Conservation (phyloP, 2,113 vertebrate species). For the Uria lomvia region DNA sequence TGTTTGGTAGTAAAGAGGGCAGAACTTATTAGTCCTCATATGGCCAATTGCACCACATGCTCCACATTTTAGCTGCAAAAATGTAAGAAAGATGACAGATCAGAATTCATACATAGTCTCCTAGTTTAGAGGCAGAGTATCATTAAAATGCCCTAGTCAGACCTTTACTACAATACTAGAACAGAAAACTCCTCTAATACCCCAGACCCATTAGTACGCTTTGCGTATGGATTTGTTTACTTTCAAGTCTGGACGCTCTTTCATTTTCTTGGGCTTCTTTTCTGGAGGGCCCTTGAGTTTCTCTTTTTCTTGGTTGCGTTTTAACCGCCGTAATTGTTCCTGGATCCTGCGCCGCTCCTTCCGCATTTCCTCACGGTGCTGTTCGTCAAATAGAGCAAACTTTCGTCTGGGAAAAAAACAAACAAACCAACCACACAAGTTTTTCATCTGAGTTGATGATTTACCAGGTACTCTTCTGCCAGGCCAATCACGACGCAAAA, state of each 20-base stretch:
- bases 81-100: not conserved
- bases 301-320: slow-evolving; percentile 97
- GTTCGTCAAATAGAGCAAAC: slow-evolving; percentile 96
- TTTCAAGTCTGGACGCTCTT: slow-evolving; percentile 96
- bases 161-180: not conserved
- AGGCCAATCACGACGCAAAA: not conserved
- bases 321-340: slow-evolving; percentile 91
- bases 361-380: slow-evolving; percentile 98
- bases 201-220: not conserved
- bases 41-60: slow-evolving; percentile 97
- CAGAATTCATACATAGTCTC: not conserved
- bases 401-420: slow-evolving; percentile 77
- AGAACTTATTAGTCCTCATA: slow-evolving; percentile 99
- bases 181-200: not conserved
- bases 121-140: not conserved
- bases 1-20: slow-evolving; percentile 97
- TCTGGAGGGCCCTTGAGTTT: slow-evolving; percentile 94
- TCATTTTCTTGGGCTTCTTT: slow-evolving; percentile 96
- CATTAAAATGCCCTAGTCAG: not conserved
- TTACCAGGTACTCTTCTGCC: not conserved
- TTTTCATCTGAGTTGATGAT: not conserved
- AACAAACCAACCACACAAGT: not conserved
- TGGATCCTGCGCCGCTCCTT: slow-evolving; percentile 94
- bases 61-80: slow-evolving; percentile 90
- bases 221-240: slow-evolving; percentile 51